Evolutionary conservation across 2,797 vertebrate species (phyloP).

Genomic region (Fistularia tabacaria): DNA sequence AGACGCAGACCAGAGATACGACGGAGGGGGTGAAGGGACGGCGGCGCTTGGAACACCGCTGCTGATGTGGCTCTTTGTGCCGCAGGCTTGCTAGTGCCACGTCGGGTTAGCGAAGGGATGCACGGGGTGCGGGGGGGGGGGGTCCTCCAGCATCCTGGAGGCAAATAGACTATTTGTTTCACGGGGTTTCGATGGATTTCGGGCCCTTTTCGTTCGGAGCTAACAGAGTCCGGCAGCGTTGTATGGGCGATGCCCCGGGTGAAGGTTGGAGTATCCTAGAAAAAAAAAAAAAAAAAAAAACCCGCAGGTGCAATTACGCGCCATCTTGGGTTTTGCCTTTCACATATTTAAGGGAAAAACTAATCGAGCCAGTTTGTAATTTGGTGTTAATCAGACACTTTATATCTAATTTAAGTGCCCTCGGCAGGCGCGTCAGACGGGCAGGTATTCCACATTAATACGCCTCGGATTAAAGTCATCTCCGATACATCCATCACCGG

Average conservation of each 20-base stretch:
- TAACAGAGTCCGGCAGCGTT: slow-evolving; percentile 20
- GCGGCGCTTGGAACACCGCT: slow-evolving; percentile 27
- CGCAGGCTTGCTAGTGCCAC: slow-evolving; percentile 44
- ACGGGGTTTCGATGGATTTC: slow-evolving; percentile 50
- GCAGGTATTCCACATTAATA: not conserved
- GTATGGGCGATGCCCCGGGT: slow-evolving; percentile 7
- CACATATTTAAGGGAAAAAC: not conserved
- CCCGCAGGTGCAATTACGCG: slow-evolving; percentile 39
- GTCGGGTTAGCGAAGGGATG: slow-evolving; percentile 48
- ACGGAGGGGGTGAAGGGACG: slow-evolving; percentile 12
- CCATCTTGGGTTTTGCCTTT: not conserved
- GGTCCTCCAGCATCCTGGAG: slow-evolving; percentile 36
- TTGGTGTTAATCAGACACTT: slow-evolving; percentile 12
- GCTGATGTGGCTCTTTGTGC: slow-evolving; percentile 46
- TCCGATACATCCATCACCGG: too few relatives aligned
- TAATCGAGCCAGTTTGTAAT: slow-evolving; percentile 1
- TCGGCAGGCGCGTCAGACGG: slow-evolving; percentile 2
- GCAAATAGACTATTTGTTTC: slow-evolving; percentile 51
- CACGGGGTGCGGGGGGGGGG: slow-evolving; percentile 33
- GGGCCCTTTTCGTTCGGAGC: slow-evolving; percentile 20
- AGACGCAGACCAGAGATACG: slow-evolving; percentile 25
- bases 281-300: slow-evolving; percentile 9
- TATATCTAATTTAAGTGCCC: slow-evolving; percentile 7
- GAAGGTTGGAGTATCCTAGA: not conserved
- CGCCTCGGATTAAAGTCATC: too few relatives aligned